Evolutionary conservation across 2,113 vertebrate species (phyloP).

Genomic region (Dipodomys spectabilis): DNA sequence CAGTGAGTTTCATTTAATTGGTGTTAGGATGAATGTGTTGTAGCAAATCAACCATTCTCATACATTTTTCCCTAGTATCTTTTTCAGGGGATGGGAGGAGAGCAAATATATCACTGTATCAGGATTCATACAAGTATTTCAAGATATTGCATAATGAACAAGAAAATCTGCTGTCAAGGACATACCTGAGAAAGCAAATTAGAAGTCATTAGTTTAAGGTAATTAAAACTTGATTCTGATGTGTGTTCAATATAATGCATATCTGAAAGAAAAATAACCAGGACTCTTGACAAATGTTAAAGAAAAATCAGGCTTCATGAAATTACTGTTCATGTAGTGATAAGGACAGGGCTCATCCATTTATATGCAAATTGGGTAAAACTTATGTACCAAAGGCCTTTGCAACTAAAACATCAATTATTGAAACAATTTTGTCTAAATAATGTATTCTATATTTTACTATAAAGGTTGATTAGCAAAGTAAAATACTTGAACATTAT

Average conservation of each 20-base stretch:
- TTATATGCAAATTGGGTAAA: not conserved
- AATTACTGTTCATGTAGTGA: not conserved
- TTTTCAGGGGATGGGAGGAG: conserved; percentile 8
- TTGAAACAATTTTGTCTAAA: conserved; percentile 45
- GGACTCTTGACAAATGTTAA: conserved; percentile 5
- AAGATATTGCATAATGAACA: not conserved
- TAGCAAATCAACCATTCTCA: not conserved
- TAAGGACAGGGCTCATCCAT: not conserved
- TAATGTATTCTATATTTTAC: conserved; percentile 14
- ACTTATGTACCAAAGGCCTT: not conserved
- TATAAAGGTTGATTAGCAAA: conserved; percentile 5
- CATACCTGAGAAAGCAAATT: not conserved
- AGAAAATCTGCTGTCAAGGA: not conserved
- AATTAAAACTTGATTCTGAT: conserved; percentile 21
- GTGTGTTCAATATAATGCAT: not conserved
- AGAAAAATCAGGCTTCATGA: not conserved
- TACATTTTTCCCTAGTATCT: conserved; percentile 1
- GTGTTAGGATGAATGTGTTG: not conserved
- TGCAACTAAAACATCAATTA: conserved; percentile 29
- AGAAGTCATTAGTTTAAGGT: not conserved
- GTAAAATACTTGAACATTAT: not conserved
- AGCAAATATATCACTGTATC: not conserved
- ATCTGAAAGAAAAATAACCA: conserved; percentile 13
- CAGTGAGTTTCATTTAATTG: not conserved
- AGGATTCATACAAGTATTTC: conserved; percentile 12